Evolutionary conservation across 1,140 invertebrate genomes (phyloP), one percentile per base, ranked within the genome.

Genomic region (Glomeris maerens): DNA sequence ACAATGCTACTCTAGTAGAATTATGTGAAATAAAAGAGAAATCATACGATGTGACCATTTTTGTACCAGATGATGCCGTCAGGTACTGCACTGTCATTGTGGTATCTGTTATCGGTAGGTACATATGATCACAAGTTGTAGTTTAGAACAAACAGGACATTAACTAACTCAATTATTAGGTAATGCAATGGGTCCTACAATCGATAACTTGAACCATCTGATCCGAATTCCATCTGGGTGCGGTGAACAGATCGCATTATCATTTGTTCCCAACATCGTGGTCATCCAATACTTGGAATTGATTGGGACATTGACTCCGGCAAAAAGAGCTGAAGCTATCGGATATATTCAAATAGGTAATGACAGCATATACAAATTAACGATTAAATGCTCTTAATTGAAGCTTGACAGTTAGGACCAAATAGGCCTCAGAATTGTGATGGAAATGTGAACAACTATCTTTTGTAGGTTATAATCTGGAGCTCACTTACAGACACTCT

Each of bases 241-340:
- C 67, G 89, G 90, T 13, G 91, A 95, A 71, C 91, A 95, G 64
- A 95, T 93, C 58, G 88, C 95, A 82, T 68, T 92, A 0, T 84
- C 88, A 58, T 85, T 93, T 62, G 84, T 94, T 22, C 88, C 90
- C 1, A 89, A 89, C 62, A 81, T 95, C 57, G 81, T 90, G 39
- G 75, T 90, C 40, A 65, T 88, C 7, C 76, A 88, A 55, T 94
- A 95, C 62, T 66, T 86, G 1, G 75, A 55, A 25, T 54, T 58
- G 3, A 70, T 68, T 0, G 64, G 69, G 28, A 63, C 65, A 42
- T 47, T 64, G 7, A 66, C 62, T 5, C 48, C 60, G 0, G 52
- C 56, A 36, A 61, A 74, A 3, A 61, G 71, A 53, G 50, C 55
- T 1, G 68, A 72, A 55, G 67, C 73, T 14, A 55, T 65, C 7